Evolutionary conservation across 2,888 invertebrate species (phyloP), one percentile per base, ranked within the genome.

Genomic region (Cheiracanthium punctorium): DNA sequence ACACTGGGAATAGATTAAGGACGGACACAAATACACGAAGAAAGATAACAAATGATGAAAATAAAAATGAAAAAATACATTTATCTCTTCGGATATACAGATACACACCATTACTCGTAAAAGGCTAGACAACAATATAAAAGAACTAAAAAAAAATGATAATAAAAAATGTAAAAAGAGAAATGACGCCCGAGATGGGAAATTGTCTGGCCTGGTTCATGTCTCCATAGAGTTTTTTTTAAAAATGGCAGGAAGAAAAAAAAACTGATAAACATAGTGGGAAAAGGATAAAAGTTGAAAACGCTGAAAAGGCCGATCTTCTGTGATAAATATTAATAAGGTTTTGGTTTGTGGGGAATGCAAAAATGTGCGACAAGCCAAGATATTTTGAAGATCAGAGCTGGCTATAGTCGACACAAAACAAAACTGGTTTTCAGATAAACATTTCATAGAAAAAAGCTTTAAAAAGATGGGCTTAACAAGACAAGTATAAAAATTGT

Each of bases 321-420:
- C 1, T n/a, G 48, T 67, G 76, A 77, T 77, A 69, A 67, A 77
- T 77, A 77, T 77, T 77, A 77, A 77, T 69, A 77, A 69, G 76
- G 29, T 2, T 41, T 17, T n/a, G 30, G 12, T 72, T 32, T 5
- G 4, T 58, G 14, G 4, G 24, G 24, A 58, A 48, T 48, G n/a
- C 58, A 5, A 58, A 24, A 17, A 58, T 17, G 17, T 12, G 2
- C 1, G 17, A 48, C 10, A 48, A 17, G 14, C 14, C n/a, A n/a
- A n/a, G n/a, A n/a, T n/a, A n/a, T n/a, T n/a, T n/a, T n/a, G n/a
- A n/a, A 48, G n/a, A 48, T 48, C 2, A 37, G 10, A 37, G 10
- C 10, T 17, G 10, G 43, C 17, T 12, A 17, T 17, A 17, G 43
- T 48, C 43, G 14, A 48, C 10, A 2, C 10, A 48, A 48, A 48